Evolutionary conservation across 2,113 vertebrate genomes (phyloP).

Genomic region (Odobenus rosmarus): DNA sequence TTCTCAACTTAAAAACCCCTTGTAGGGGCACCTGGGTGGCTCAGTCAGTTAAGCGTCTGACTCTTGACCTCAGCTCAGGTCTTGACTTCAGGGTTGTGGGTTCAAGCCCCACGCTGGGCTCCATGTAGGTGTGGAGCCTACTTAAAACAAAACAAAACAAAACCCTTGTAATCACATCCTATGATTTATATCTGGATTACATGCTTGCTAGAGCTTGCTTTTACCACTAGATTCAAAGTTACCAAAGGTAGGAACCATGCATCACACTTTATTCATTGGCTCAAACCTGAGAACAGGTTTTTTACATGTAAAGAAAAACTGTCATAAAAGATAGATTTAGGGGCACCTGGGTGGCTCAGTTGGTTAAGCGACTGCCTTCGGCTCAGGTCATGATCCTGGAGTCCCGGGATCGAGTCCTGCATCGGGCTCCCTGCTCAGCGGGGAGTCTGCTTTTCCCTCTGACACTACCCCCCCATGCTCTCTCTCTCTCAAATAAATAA

Average conservation of each 20-base stretch:
- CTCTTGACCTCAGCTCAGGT: background rate
- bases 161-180: background rate
- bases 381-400: too few species aligned
- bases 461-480: too few species aligned
- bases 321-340: constrained; percentile 3
- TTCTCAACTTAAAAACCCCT: background rate
- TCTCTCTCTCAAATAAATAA: too few species aligned
- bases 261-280: constrained; percentile 15
- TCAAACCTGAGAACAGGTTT: background rate
- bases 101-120: background rate
- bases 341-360: too few species aligned
- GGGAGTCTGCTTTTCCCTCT: too few species aligned
- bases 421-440: too few species aligned
- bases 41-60: background rate
- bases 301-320: constrained; percentile 22
- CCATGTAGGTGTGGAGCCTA: background rate
- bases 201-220: constrained; percentile 27
- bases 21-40: background rate
- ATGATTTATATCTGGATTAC: background rate
- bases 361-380: too few species aligned
- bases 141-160: background rate
- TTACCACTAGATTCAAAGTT: background rate
- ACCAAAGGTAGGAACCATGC: background rate
- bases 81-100: background rate
- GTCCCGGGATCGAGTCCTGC: too few species aligned